A percentile compares a stretch with the other conserved stretches of the same genome.
Evolutionary conservation across 2,797 vertebrate genomes (phyloP).

Genomic region (Coreius guichenoti): DNA sequence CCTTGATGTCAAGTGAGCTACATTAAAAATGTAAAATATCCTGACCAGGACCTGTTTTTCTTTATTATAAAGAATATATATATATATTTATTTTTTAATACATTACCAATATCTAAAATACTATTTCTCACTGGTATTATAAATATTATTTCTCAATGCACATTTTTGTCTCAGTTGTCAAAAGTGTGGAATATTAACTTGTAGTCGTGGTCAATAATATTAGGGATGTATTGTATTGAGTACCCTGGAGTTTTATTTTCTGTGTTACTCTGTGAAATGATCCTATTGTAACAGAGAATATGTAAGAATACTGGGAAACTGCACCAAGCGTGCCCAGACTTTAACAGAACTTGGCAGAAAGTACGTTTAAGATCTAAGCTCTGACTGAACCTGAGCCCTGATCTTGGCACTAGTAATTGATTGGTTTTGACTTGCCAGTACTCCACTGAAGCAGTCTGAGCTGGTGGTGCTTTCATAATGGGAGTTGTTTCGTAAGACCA

Average conservation of each 20-base stretch:
- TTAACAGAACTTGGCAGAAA: conserved; percentile 28
- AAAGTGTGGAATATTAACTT: not conserved
- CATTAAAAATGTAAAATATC: too few relatives aligned
- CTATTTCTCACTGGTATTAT: not conserved
- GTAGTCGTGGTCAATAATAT: not conserved
- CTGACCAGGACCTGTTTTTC: too few relatives aligned
- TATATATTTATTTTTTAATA: too few relatives aligned
- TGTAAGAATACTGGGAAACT: not conserved
- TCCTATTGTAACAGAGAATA: conserved; percentile 20
- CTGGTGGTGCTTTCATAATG: conserved; percentile 34
- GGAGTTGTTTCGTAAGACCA: conserved; percentile 9
- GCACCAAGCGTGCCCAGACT: conserved; percentile 7
- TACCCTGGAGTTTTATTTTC: not conserved
- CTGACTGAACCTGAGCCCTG: conserved; percentile 16
- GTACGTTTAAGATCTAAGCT: not conserved
- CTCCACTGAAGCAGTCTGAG: conserved; percentile 25
- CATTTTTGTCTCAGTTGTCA: not conserved
- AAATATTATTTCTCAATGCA: not conserved
- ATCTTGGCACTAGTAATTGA: conserved; percentile 17
- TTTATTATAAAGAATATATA: too few relatives aligned
- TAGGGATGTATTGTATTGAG: not conserved
- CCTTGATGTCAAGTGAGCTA: not conserved
- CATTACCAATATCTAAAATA: not conserved
- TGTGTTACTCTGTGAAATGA: conserved; percentile 5
- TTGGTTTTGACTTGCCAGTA: conserved; percentile 50